Evolutionary conservation across 2,113 vertebrate species (phyloP), one percentile per base, ranked within the genome.

Genomic region (Lepisosteus osseus): DNA sequence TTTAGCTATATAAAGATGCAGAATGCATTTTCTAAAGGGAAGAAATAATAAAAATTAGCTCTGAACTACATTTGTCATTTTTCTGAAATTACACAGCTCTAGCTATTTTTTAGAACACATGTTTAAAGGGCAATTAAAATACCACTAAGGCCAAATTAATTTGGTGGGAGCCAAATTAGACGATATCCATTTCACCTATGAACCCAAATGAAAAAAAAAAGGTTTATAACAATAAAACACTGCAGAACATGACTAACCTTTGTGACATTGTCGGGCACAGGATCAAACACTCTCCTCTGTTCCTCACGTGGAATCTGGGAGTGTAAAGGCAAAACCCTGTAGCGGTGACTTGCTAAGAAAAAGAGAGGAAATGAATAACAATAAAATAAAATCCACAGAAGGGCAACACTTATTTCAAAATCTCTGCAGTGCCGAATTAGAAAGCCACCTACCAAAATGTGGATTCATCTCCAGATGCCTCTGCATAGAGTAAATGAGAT

Each of bases 231-330:
- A 51, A 17, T 17, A 17, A 51, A 51, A 9, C 5, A 51, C 47
- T 29, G 29, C 29, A 29, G 29, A 29, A 29, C 29, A 29, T 29
- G 29, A 29, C 85, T 44, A 29, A 92, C 97, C 92, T 99, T 97
- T 0, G 86, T 95, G 51, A 98, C 83, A 64, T 92, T 88, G 2
- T 88, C 78, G 47, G 95, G 94, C 51, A 95, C 93, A 0, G 95
- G 90, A 65, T 98, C 95, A 79, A 99, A 98, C 57, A 96, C 96
- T 78, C 91, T 91, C 51, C 95, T 91, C 63, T 99, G 97, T 13
- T 99, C 96, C 66, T 99, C 97, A 69, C 97, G 87, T 9, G 97
- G 97, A 79, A 99, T 94, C 83, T 98, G 96, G 0, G 97, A 99
- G 85, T 99, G 97, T 7, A 99, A 91, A 59, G 97, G 97, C 65